Evolutionary conservation across 2,797 vertebrate genomes (phyloP), one percentile per base, ranked within the genome.

Genomic region (Sylvilagus floridanus): DNA sequence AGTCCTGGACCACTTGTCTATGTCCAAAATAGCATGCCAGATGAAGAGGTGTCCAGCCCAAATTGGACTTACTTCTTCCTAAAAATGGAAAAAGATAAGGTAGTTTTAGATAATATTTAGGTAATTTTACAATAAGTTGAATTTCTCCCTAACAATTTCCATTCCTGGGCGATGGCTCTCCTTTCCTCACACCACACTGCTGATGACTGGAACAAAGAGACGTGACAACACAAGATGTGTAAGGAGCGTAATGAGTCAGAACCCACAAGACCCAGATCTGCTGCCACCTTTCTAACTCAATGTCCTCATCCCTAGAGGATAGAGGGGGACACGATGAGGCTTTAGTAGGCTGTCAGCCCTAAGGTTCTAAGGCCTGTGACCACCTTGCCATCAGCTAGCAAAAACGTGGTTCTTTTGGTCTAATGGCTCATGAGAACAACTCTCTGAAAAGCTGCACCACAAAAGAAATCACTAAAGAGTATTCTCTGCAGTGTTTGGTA

Each of bases 21-120:
- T 99, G 99, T 95, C 99, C 99, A 96, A 98, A 99, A 97, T 99
- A 99, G 96, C 98, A 99, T 17, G 99, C 99, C 96, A 99, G 98
- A 78, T 99, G 99, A 91, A 99, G 99, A 50, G 99, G 97, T 1
- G 99, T 99, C 99, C 99, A 99, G 72, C 99, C 99, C 85, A 98
- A 95, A 73, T 98, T 99, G 93, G 98, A 98, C 95, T 98, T 99
- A 88, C 96, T 98, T 97, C 97, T 98, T 75, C 99, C 99, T 99
- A 97, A 93, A 93, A 98, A 98, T 19, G 96, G 75, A 57, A 69
- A 84, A 50, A 87, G 16, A 65, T 13, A 32, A 66, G 11, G 69
- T 14, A 87, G 82, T 60, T 91, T 94, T 88, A 92, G 54, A 76
- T 73, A 13, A 65, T 73, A 86, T 17, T 79, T 47, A 93, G 24